Conservation (phyloP, 1,140 invertebrate species). For the Aphelinus atriplicis region DNA sequence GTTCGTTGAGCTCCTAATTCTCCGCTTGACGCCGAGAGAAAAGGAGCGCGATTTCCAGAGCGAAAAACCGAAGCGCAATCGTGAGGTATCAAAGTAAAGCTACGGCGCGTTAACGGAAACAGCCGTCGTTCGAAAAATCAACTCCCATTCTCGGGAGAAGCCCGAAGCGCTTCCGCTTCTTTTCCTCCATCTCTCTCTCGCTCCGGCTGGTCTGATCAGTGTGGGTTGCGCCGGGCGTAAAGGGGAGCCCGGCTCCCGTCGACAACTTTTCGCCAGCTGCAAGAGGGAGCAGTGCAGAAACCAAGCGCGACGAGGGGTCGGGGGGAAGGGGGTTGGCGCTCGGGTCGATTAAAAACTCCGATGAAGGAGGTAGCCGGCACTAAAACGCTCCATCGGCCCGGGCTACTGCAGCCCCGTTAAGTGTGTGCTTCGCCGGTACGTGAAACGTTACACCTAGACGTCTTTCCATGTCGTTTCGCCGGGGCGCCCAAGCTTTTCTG, state of each 20-base stretch:
- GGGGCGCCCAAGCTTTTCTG: neutral
- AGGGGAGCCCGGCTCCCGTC: neutral
- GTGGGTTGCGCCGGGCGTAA: no score
- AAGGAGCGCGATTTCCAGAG: neutral
- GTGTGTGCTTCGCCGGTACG: no score
- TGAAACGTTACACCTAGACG: neutral
- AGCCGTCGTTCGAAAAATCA: slow-evolving; percentile 6
- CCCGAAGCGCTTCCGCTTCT: neutral
- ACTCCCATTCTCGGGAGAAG: slow-evolving; percentile 2
- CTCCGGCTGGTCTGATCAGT: no score
- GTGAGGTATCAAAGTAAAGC: slow-evolving; percentile 11
- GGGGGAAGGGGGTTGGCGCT: neutral
- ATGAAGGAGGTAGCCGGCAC: slow-evolving; percentile 17
- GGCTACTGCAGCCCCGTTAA: neutral
- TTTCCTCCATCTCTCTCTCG: neutral
- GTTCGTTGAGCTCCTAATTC: no score
- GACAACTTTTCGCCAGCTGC: neutral
- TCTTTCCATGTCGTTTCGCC: slow-evolving; percentile 6
- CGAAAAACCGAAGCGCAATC: neutral
- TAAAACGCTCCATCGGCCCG: slow-evolving; percentile 7
- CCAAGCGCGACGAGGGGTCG: neutral
- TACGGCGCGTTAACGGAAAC: neutral
- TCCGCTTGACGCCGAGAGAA: no score
- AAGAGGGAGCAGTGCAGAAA: neutral
- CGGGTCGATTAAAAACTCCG: slow-evolving; percentile 30